Base-by-base conservation (phyloP, 2,888 invertebrate species). In the Callimorpha dominula region DNA sequence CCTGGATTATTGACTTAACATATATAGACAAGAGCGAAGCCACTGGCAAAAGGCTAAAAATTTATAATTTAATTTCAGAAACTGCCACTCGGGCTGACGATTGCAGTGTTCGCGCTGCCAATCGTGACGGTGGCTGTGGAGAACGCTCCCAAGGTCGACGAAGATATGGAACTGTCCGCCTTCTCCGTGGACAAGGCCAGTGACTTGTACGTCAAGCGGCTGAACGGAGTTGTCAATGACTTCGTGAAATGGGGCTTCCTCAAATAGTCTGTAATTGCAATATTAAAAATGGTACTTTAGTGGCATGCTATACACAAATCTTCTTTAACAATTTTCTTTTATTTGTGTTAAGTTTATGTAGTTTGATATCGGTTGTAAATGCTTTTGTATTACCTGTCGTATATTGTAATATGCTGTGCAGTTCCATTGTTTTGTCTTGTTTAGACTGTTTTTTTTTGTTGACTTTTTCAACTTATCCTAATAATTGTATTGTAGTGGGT, bases 201-300 rank as follows among this genome's bases (percentile, higher is more conserved):
- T 73, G 75, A 70, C 8, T 76, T 89, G 1, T 92, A 86, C 76
- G 70, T 75, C 0, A 87, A 88, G 60, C 76, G 92, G 14, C 74
- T 93, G n/a, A 91, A 90, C 69, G 92, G 88, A 0, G 76, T 93
- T 17, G 79, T 93, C 50, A 88, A 89, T n/a, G 91, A 92, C 57
- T 90, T 79, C 64, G 79, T 90, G 6, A 83, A 82, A 40, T 90
- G 90, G 89, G 91, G 89, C 0, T 68, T 89, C 6, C 70, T 91
- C 12, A 60, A 68, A 50, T 65, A 60, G 31, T 12, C 31, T 20
- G 57, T 20, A 1, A 31, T 60, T 31, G 12, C 20, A 31, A 60
- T 12, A 60, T 12, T 60, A 31, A 12, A 14, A 31, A 31, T 31
- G 31, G 2, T 1, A 31, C 31, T 31, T 2, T 31, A 31, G 2